Evolutionary conservation across 2,888 invertebrate genomes (phyloP), one percentile per base, ranked within the genome.

Genomic region (Selenia dentaria): DNA sequence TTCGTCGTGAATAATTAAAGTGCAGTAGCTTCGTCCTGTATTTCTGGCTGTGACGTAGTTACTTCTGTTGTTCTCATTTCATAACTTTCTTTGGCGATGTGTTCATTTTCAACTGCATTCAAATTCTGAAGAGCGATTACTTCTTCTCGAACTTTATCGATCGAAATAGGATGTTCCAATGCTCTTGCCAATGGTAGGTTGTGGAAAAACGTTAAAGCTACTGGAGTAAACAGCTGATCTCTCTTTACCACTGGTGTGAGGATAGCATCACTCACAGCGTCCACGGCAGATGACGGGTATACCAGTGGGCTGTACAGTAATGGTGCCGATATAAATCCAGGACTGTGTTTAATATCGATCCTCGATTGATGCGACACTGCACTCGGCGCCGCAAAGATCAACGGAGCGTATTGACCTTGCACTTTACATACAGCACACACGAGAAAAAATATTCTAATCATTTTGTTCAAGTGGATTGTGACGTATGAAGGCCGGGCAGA

Each of bases 361-460:
- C 92, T 83, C 36, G 92, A 92, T 66, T 92, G 92, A 65, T 91
- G 91, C 1, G 92, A 92, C 12, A 92, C 91, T 28, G 92, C 86
- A 62, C 91, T 91, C 1, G 92, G 92, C 16, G 91, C 87, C 10
- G 84, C 78, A 53, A 85, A 81, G 55, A 87, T 79, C 5, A 85
- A 36, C 31, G 83, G 83, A 31, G 68, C 58, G 16, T 78, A 27
- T 57, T 86, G 75, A 59, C 78, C 64, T 41, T 65, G 64, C 37
- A 70, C 72, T 56, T 58, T 47, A 44, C 58, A 65, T 51, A 74
- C 40, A 12, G 64, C 64, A 62, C 63, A 67, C 51, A 70, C 52
- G 24, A 79, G 35, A 44, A 79, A 63, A 51, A 82, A 54, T 62
- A 72, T 52, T 53, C 55, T 64, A 57, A 79, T 71, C 84, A 85